These are phyloP conservation scores for Papilio glaucus DNA, from an alignment of 1,140 invertebrate species.

Conservation along the genomic window DNA sequence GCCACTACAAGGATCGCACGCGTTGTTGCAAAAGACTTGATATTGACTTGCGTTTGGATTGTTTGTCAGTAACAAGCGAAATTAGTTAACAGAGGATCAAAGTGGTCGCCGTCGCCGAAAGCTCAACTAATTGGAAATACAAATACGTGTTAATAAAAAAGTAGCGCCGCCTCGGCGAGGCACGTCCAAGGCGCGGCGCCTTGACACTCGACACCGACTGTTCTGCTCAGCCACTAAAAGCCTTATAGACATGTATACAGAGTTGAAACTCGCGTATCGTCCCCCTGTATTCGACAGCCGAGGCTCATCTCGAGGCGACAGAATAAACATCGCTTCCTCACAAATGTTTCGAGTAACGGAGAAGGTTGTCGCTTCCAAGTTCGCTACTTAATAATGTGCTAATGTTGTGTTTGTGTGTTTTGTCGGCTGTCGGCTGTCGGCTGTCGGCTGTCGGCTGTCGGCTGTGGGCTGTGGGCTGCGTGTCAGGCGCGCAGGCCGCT, in stretches of 20 bases:
- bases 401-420: constrained; percentile 46
- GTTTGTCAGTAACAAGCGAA: neutral
- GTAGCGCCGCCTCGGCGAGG: constrained; percentile 12
- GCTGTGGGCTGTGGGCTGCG: neutral
- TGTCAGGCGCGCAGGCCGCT: constrained; percentile 8
- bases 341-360: constrained; percentile 54
- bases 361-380: constrained; percentile 48
- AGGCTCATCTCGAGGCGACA: constrained; percentile 50
- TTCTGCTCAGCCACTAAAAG: constrained; percentile 27
- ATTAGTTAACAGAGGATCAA: constrained; percentile 5
- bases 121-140: constrained; percentile 33
- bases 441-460: neutral
- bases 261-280: neutral
- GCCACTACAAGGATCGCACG: too few relatives aligned
- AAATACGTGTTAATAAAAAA: constrained; percentile 32
- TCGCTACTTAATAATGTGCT: constrained; percentile 49
- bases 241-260: constrained; percentile 24
- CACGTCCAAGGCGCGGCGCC: constrained; percentile 42
- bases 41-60: neutral
- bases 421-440: constrained; percentile 24
- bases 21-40: neutral
- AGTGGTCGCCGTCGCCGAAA: constrained; percentile 17
- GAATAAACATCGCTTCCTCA: constrained; percentile 58
- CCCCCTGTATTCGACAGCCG: constrained; percentile 42
- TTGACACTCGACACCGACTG: constrained; percentile 60